Evolutionary conservation across 2,113 vertebrate genomes (phyloP).

Genomic region (Pelobates fuscus): DNA sequence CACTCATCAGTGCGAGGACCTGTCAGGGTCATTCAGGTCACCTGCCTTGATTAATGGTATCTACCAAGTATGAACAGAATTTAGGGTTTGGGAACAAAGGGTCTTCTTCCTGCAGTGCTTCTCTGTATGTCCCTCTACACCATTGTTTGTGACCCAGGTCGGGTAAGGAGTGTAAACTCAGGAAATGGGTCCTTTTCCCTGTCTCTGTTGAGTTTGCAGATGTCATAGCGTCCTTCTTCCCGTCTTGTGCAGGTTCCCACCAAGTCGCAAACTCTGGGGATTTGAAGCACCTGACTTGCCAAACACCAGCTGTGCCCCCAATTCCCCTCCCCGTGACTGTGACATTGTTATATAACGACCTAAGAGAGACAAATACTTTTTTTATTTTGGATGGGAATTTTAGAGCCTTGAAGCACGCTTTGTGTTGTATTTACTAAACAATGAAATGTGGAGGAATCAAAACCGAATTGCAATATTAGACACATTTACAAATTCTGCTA

Average conservation of each 20-base stretch:
- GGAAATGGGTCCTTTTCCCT: constrained; percentile 12
- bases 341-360: no score
- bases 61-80: neutral
- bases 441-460: no score
- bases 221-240: neutral
- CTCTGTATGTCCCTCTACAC: neutral
- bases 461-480: no score
- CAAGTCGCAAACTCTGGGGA: constrained; percentile 7
- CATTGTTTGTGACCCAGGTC: constrained; percentile 18
- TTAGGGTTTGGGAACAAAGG: constrained; percentile 25
- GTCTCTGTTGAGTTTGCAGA: neutral
- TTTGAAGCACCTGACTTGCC: constrained; percentile 1
- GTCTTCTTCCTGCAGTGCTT: neutral
- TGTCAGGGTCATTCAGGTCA: constrained; percentile 17
- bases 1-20: no score
- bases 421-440: no score
- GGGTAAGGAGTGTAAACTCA: accelerated
- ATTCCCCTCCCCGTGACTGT: neutral
- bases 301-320: neutral
- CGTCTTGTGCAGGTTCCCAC: constrained; percentile 19
- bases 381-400: no score
- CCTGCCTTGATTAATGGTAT: constrained; percentile 23
- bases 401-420: no score
- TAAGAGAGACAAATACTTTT: no score
- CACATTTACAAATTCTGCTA: no score